Base-by-base conservation (phyloP, 2,797 vertebrate genomes). In the Tympanoctomys barrerae region DNA sequence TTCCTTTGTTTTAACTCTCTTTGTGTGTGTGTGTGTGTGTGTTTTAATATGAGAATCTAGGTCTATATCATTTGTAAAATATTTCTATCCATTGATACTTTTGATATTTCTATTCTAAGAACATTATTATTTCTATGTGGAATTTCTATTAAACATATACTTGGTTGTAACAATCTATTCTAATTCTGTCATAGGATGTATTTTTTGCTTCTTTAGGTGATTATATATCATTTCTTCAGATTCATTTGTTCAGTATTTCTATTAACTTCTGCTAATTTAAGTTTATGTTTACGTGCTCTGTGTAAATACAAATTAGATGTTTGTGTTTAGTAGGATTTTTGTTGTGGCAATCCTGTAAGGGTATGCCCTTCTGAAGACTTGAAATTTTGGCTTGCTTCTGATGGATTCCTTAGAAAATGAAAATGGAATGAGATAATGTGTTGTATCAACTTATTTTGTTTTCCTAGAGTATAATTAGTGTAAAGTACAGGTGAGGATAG, bases 21-120 rank as follows among this genome's bases (percentile, higher is more conserved):
- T 9, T 70, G n/a, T 70, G n/a, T 70, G n/a, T 70, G 68, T 70
- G 33, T 36, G 42, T 9, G 66, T 68, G 16, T 19, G 16, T 21
- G n/a, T 22, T 54, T 87, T 57, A 81, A 87, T 81, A 73, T 79
- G 9, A 85, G 28, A 22, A 92, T 95, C 57, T 81, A 91, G 16
- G 0, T 80, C n/a, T 90, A 16, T 4, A 59, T 78, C 7, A 84
- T 2, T 59, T 94, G 2, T 9, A 36, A 36, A 79, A 93, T 89
- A 61, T n/a, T 81, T 3, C 66, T 46, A 85, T 73, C 12, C 66
- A 61, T 62, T 89, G 79, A 57, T 91, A 5, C 16, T 87, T 87
- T 96, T 14, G 64, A 84, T 77, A 91, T 19, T 95, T 18, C 28
- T 93, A 19, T 89, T 89, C 16, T 49, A 24, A 62, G 62, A 0